Percentiles rank a stretch among this genome's conserved stretches.
These are phyloP conservation scores for Adelphocoris suturalis DNA, from an alignment of 2,888 invertebrate genomes.

Conservation along the genomic window DNA sequence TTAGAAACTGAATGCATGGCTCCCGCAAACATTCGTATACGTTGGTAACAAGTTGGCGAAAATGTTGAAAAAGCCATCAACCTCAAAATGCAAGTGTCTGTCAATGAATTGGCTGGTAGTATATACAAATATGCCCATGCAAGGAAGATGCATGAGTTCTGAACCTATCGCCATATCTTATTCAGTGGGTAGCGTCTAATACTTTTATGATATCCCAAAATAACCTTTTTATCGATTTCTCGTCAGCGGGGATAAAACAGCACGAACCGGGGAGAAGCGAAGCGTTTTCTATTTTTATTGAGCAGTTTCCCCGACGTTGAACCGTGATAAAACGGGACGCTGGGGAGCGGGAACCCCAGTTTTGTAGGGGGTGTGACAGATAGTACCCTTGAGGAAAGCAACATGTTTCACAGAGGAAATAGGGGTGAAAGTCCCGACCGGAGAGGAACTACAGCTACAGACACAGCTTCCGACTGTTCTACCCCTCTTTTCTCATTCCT, in stretches of 20 bases:
- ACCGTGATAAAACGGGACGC: conserved; percentile 63
- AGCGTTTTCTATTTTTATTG: conserved; percentile 58
- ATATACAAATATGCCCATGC: no score
- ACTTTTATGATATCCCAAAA: neutral
- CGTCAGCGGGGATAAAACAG: neutral
- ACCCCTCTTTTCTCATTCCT: conserved; percentile 3
- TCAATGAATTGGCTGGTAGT: no score
- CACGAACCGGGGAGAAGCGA: neutral
- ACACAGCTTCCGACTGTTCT: conserved; percentile 34
- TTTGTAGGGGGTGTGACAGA: conserved; percentile 54
- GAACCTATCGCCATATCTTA: no score
- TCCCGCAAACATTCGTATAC: no score
- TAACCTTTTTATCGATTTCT: neutral
- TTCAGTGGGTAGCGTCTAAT: neutral
- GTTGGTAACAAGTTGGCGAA: no score
- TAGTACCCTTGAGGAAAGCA: conserved; percentile 64
- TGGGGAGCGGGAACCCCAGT: conserved; percentile 34
- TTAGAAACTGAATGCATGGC: no score
- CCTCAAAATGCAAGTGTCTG: no score
- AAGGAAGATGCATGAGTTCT: no score
- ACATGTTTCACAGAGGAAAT: conserved; percentile 51
- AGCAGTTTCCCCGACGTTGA: conserved; percentile 57
- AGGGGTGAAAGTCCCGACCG: conserved; percentile 16
- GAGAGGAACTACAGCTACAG: conserved; percentile 10
- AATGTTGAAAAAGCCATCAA: no score